Evolutionary conservation across 2,113 vertebrate species (phyloP), one percentile per base, ranked within the genome.

Genomic region (Prunella himalayana): DNA sequence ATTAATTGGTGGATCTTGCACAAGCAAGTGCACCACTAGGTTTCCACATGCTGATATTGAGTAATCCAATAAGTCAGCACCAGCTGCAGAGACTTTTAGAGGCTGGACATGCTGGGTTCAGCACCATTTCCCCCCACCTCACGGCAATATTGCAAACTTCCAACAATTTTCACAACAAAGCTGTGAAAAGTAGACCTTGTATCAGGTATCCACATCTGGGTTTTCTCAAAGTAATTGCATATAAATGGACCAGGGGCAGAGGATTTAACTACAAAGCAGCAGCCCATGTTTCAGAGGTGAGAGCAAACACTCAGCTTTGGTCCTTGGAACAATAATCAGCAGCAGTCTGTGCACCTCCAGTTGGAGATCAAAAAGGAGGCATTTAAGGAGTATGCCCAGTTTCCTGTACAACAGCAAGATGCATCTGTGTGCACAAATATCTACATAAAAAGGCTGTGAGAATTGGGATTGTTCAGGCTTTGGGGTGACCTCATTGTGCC

Each of bases 201-300:
- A 60, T 49, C 63, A 86, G 54, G 49, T 76, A 65, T 68, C 28
- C 31, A 60, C 65, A 65, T 84, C 73, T 91, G 89, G 61, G 45
- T 71, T 94, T 94, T 83, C 69, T 88, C 53, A 72, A 77, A 73
- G 41, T 47, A 90, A 83, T 61, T 78, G 64, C 27, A 47, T 13
- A 17, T 27, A 76, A 82, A 61, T 53, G 12, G 12, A 14, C 24
- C 3, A 19, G 24, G 6, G 23, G n/a, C 24, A 65, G n/a, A 92
- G 15, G 59, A 51, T 64, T 75, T 42, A 72, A 41, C 31, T 71
- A 25, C 44, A 53, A 80, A 84, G 65, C 57, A 53, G 20, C 61
- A 60, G 7, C 19, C 60, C 6, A 1, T 30, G 35, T 68, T 82
- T 90, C 33, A 69, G 68, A 73, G 35, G 47, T 66, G 72, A 86